Percentiles rank a stretch among this genome's conserved stretches.
Evolutionary conservation across 1,140 invertebrate genomes (phyloP).

Genomic region (Dendroctonus ponderosae): DNA sequence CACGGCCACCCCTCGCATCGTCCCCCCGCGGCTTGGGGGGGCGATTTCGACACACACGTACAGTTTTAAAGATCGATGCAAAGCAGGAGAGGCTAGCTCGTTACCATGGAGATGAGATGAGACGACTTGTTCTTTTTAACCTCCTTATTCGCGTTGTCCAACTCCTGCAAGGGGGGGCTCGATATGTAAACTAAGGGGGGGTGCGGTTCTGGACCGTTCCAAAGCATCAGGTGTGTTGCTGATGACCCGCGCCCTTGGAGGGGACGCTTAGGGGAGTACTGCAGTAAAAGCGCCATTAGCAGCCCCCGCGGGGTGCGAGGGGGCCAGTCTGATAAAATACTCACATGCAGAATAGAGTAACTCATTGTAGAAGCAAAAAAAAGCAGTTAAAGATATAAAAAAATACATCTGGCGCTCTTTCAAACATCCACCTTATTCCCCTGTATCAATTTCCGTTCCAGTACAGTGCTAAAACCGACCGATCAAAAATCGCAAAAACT

Average conservation of each 20-base stretch:
- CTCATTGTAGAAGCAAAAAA: too few species aligned
- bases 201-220: conserved; percentile 29
- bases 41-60: conserved; percentile 43
- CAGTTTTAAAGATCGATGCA: conserved; percentile 54
- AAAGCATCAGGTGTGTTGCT: conserved; percentile 26
- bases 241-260: conserved; percentile 1
- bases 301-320: background rate
- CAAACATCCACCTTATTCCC: too few species aligned
- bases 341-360: too few species aligned
- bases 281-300: conserved; percentile 21
- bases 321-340: background rate
- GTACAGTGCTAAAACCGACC: too few species aligned
- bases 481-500: too few species aligned
- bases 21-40: conserved; percentile 7
- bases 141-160: conserved; percentile 47
- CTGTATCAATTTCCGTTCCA: too few species aligned
- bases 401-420: too few species aligned
- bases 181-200: conserved; percentile 16
- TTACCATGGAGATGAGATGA: conserved; percentile 54
- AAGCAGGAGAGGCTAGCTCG: conserved; percentile 51
- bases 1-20: conserved; percentile 9
- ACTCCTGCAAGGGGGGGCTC: conserved; percentile 28
- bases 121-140: conserved; percentile 53
- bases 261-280: conserved; percentile 10
- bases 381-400: too few species aligned